A percentile compares a stretch with the other conserved stretches of the same genome.
Evolutionary conservation across 2,888 invertebrate species (phyloP).

Genomic region (Cremastobaeus sp.): DNA sequence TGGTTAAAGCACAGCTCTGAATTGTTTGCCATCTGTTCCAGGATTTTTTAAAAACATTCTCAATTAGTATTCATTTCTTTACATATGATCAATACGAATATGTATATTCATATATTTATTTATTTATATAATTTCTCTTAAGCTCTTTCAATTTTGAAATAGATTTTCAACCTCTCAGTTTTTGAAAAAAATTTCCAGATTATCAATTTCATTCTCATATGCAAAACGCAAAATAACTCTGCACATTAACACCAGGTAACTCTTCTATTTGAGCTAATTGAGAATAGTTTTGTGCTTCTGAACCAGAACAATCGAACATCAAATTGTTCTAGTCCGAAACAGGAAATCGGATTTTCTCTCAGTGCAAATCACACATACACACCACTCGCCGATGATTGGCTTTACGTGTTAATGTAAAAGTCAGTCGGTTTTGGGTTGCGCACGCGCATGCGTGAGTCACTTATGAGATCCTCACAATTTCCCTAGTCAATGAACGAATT

Average conservation of each 20-base stretch:
- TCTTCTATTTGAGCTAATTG: constrained; percentile 19
- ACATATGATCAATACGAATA: too few relatives aligned
- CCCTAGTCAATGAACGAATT: constrained; percentile 55
- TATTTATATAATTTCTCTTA: too few relatives aligned
- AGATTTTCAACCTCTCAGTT: too few relatives aligned
- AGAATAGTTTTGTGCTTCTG: too few relatives aligned
- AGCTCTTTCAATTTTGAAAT: too few relatives aligned
- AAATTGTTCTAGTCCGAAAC: constrained; percentile 43
- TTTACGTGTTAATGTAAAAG: constrained; percentile 44
- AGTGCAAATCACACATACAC: constrained; percentile 47
- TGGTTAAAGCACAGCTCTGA: constrained; percentile 9
- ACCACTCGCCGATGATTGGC: too few relatives aligned
- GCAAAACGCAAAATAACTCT: neutral
- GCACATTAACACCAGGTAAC: constrained; percentile 13
- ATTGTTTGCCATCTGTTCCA: constrained; percentile 47
- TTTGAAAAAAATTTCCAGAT: too few relatives aligned
- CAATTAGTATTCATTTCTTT: constrained; percentile 40
- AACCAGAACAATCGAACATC: constrained; percentile 48
- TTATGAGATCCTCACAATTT: constrained; percentile 18
- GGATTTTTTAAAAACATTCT: constrained; percentile 39
- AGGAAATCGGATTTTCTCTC: constrained; percentile 43
- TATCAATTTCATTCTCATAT: too few relatives aligned
- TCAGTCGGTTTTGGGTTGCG: too few relatives aligned
- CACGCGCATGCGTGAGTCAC: constrained; percentile 57
- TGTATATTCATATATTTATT: too few relatives aligned